phyloP scores from a whole-genome alignment of 2,797 vertebrate species.

The Catamblyrhynchus diadema region DNA sequence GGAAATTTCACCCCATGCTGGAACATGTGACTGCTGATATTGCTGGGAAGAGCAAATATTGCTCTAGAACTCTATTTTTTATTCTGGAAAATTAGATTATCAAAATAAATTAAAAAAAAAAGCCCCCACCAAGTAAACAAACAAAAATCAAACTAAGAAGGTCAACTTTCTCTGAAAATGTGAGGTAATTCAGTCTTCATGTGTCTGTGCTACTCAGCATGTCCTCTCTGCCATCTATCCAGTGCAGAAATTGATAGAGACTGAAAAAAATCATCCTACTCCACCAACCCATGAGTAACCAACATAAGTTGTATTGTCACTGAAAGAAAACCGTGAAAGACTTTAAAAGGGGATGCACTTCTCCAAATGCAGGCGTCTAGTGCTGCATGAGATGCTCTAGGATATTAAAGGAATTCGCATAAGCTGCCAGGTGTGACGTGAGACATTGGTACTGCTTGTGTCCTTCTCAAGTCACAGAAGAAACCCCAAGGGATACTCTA shows the following conservation, averaged over 20 bases:
- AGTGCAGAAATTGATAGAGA: background rate
- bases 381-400: background rate
- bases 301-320: rapidly evolving
- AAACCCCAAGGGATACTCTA: background rate
- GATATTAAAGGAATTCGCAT: background rate
- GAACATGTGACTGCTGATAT: background rate
- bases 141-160: background rate
- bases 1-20: background rate
- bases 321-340: background rate
- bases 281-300: background rate
- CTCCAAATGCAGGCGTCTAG: background rate
- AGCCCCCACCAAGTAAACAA: rapidly evolving
- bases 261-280: background rate
- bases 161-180: background rate
- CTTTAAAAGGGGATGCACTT: background rate
- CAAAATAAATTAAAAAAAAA: background rate
- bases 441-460: background rate
- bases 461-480: background rate
- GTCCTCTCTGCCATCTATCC: background rate
- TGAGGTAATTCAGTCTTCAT: background rate
- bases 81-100: background rate
- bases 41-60: background rate
- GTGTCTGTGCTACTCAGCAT: background rate
- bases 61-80: background rate
- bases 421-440: background rate